These are phyloP conservation scores for Glomeris marginata DNA, from an alignment of 2,888 invertebrate genomes.

Conservation along the genomic window DNA sequence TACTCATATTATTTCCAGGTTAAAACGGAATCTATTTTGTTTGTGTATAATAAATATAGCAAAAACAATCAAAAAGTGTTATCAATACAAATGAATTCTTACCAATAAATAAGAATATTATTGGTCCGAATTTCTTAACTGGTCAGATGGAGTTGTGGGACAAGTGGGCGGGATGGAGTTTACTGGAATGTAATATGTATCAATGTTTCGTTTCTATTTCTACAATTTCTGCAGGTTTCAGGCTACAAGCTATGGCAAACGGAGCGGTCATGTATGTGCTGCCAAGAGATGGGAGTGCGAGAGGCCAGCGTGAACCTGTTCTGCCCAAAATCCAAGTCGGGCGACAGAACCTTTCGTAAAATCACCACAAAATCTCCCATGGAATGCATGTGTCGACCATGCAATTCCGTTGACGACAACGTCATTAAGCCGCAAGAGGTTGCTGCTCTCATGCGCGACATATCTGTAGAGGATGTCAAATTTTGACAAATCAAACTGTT, in stretches of 20 bases:
- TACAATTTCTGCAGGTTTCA: slow-evolving; percentile 51
- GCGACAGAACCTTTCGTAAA: slow-evolving; percentile 51
- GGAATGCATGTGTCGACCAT: slow-evolving; percentile 88
- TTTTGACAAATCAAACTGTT: too few relatives aligned
- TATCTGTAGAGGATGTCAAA: too few relatives aligned
- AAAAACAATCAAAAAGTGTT: too few relatives aligned
- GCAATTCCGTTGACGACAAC: slow-evolving; percentile 73
- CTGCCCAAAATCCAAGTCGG: slow-evolving; percentile 75
- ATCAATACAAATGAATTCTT: too few relatives aligned
- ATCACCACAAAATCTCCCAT: slow-evolving; percentile 63
- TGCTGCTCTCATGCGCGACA: slow-evolving; percentile 34
- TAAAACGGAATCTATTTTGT: slow-evolving; percentile 1
- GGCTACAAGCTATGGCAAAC: slow-evolving; percentile 94
- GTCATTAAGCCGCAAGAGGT: slow-evolving; percentile 66
- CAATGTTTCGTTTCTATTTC: not conserved
- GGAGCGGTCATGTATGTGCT: slow-evolving; percentile 89
- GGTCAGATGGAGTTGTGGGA: too few relatives aligned
- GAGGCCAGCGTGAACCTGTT: slow-evolving; percentile 75
- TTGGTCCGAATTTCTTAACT: too few relatives aligned
- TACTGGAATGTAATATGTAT: too few relatives aligned
- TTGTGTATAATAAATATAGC: not conserved
- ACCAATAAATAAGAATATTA: too few relatives aligned
- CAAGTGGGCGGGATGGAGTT: too few relatives aligned
- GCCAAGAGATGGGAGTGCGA: slow-evolving; percentile 82
- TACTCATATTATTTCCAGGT: not conserved